These are phyloP conservation scores for Dolichopus griseipennis DNA, from an alignment of 2,888 invertebrate species.

Conservation along the genomic window DNA sequence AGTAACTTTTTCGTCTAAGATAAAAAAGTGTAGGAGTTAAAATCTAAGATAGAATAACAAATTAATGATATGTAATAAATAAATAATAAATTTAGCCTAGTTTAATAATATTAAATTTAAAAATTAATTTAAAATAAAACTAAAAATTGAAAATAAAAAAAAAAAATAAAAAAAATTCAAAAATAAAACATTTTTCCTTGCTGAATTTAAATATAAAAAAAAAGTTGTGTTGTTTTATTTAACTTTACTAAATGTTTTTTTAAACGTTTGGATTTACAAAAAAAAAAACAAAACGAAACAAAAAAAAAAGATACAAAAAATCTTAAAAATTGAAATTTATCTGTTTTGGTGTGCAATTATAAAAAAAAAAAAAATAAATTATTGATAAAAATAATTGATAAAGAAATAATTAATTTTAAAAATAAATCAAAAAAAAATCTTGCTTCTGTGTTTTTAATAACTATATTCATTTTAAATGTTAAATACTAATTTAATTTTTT, in stretches of 20 bases:
- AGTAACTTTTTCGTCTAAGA: too few species aligned
- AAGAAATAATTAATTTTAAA: slow-evolving; percentile 12
- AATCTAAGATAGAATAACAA: slow-evolving; percentile 13
- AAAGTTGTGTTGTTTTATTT: slow-evolving; percentile 27
- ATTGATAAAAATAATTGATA: slow-evolving; percentile 11
- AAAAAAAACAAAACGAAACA: slow-evolving; percentile 15
- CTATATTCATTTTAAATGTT: slow-evolving; percentile 1
- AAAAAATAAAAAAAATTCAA: slow-evolving; percentile 12
- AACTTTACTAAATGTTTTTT: slow-evolving; percentile 12
- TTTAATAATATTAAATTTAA: slow-evolving; percentile 7
- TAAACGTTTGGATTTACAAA: slow-evolving; percentile 13
- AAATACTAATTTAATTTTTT: slow-evolving; percentile 16
- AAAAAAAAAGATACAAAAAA: slow-evolving; percentile 11
- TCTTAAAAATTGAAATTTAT: slow-evolving; percentile 24
- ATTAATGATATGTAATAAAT: slow-evolving; percentile 17
- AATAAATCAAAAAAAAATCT: slow-evolving; percentile 22
- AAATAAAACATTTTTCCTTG: slow-evolving; percentile 20
- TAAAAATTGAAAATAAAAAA: slow-evolving; percentile 13
- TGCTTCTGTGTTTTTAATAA: slow-evolving; percentile 22
- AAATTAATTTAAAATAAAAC: slow-evolving; percentile 8
- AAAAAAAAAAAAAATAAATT: slow-evolving; percentile 11
- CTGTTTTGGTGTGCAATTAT: slow-evolving; percentile 42
- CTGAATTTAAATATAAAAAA: slow-evolving; percentile 19
- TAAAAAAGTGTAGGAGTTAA: too few species aligned
- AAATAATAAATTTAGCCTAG: slow-evolving; percentile 11